Base-by-base conservation (phyloP, 2,113 vertebrate genomes). In the Microtus ochrogaster region DNA sequence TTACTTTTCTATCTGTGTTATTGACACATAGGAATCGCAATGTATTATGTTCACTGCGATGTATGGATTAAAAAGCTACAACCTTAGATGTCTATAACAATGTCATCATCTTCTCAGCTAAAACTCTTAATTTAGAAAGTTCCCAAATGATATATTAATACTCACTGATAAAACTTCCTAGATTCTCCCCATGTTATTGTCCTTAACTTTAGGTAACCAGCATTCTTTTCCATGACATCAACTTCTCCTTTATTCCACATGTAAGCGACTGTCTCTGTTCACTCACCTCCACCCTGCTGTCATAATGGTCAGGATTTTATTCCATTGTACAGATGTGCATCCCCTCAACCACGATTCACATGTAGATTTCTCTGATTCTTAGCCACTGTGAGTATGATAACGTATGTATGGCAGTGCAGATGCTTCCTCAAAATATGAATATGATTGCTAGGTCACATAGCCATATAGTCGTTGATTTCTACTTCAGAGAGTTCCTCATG, bases 51-150 rank as follows among this genome's bases (percentile, higher is more conserved):
- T 92, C 11, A 1, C 10, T 36, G 10, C 5, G 70, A 12, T 90
- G 3, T 65, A 19, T 89, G 47, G 41, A 61, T 84, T 87, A 91
- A 63, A 90, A 30, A 89, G 12, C 65, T 74, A 65, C 14, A 91
- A 7, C 65, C 26, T 77, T 22, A 58, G 55, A 4, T 28, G 13
- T 72, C 88, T 87, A 21, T 22, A 68, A 7, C 52, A 89, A 33
- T 78, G 21, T 66, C 16, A n/a, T 30, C 28, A 41, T 30, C 28
- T 96, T 2, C 92, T 94, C 49, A 65, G 39, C 58, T 4, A 92
- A 66, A 94, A 92, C 86, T 47, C 84, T 39, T 65, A 41, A 4
- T 91, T 58, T 96, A n/a, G 44, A 73, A 94, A 77, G 44, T 84
- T 17, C 41, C 14, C 24, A 63, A 8, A 21, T 58, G 58, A 21